Evolutionary conservation across 1,140 invertebrate species (phyloP).

Genomic region (Cydia pomonella): DNA sequence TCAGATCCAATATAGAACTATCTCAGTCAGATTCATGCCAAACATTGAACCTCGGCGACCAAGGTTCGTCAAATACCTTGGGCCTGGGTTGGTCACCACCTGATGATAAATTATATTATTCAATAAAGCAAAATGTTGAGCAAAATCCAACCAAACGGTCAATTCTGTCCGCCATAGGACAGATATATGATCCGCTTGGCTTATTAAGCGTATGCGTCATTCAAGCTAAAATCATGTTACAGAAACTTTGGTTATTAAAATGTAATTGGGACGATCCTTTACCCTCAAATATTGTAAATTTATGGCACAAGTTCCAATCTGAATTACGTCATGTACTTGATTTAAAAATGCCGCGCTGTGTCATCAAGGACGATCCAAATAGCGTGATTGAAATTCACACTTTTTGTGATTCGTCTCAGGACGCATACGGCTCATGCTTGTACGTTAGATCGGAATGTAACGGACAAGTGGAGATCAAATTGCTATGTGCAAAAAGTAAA

Average conservation of each 20-base stretch:
- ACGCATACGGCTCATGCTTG: slow-evolving; percentile 24
- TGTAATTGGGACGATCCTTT: slow-evolving; percentile 67
- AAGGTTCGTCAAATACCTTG: slow-evolving; percentile 14
- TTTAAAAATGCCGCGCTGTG: slow-evolving; percentile 23
- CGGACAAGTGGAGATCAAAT: slow-evolving; percentile 20
- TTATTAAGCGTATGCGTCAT: slow-evolving; percentile 59
- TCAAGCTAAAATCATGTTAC: slow-evolving; percentile 65
- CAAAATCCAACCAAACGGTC: slow-evolving; percentile 37
- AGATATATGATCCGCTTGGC: slow-evolving; percentile 70
- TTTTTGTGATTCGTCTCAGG: slow-evolving; percentile 18
- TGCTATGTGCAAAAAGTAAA: slow-evolving; percentile 59
- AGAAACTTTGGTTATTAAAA: slow-evolving; percentile 60
- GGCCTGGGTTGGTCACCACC: slow-evolving; percentile 20
- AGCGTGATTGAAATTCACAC: slow-evolving; percentile 9
- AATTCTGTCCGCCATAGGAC: slow-evolving; percentile 43
- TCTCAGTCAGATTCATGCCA: slow-evolving; percentile 22
- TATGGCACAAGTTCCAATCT: slow-evolving; percentile 39
- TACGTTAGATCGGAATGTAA: too few species aligned
- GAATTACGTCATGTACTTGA: neutral
- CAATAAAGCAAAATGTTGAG: neutral
- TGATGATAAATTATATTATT: slow-evolving; percentile 10
- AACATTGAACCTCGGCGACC: slow-evolving; percentile 13
- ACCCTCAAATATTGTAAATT: slow-evolving; percentile 40
- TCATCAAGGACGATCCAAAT: neutral
- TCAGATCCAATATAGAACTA: slow-evolving; percentile 13